These are phyloP conservation scores for Chamaea fasciata DNA, from an alignment of 2,113 vertebrate species.

Conservation along the genomic window DNA sequence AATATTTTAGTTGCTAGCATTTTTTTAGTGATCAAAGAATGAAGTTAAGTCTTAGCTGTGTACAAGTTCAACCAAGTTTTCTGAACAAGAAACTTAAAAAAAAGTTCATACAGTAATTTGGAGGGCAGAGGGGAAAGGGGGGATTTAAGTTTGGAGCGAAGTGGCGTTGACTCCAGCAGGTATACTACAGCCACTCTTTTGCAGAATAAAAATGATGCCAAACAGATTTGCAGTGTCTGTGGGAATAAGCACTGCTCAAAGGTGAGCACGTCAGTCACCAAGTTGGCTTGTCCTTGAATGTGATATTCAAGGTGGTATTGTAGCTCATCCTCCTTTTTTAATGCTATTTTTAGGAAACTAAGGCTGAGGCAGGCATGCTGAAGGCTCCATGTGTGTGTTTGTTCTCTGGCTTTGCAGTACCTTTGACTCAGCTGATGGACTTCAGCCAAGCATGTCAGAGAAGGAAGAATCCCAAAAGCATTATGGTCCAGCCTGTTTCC, in stretches of 20 bases:
- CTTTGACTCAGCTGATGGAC: background rate
- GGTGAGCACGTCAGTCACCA: background rate
- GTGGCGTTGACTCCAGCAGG: rapidly evolving
- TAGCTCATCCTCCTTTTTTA: background rate
- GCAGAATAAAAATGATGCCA: background rate
- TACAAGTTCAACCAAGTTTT: background rate
- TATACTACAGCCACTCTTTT: background rate
- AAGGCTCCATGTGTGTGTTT: rapidly evolving
- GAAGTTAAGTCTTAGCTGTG: background rate
- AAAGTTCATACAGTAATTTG: background rate
- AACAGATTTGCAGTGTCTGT: background rate
- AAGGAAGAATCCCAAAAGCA: background rate
- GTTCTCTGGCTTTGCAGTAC: background rate
- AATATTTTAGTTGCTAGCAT: background rate
- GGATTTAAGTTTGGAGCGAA: background rate
- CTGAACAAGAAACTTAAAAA: background rate
- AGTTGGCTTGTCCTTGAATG: background rate
- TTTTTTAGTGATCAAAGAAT: background rate
- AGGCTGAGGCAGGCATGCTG: background rate
- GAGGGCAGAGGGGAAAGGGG: background rate
- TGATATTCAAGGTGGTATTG: background rate
- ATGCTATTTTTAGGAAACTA: background rate
- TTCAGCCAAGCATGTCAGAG: background rate
- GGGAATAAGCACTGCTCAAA: background rate
- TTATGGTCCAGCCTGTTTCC: background rate